These are phyloP conservation scores for Aphidius gifuensis DNA, from an alignment of 1,140 invertebrate species.

Conservation along the genomic window DNA sequence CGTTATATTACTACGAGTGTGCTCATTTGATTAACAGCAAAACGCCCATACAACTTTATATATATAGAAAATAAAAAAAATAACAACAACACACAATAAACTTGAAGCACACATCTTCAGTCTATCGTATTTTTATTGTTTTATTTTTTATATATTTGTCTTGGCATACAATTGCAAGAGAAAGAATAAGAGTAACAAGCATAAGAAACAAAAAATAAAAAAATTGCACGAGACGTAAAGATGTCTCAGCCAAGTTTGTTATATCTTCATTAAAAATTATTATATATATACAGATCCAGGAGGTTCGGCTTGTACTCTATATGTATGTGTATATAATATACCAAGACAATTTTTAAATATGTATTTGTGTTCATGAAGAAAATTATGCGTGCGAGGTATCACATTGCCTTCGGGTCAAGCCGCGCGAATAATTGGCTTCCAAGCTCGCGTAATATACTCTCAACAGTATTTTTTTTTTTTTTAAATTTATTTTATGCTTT, in stretches of 20 bases:
- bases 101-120: too few species aligned
- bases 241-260: slow-evolving; percentile 51
- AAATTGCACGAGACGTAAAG: slow-evolving; percentile 47
- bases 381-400: slow-evolving; percentile 50
- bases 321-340: neutral
- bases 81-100: too few species aligned
- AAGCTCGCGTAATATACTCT: slow-evolving; percentile 37
- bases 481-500: slow-evolving; percentile 8
- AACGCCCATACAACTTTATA: too few species aligned
- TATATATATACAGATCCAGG: slow-evolving; percentile 43
- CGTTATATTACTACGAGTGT: too few species aligned
- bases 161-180: slow-evolving; percentile 30
- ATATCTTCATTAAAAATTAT: slow-evolving; percentile 53
- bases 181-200: slow-evolving; percentile 40
- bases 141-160: neutral
- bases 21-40: too few species aligned
- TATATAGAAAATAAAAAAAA: too few species aligned
- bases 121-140: too few species aligned
- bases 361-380: slow-evolving; percentile 20
- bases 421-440: slow-evolving; percentile 48
- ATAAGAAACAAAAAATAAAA: slow-evolving; percentile 4
- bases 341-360: neutral
- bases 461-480: slow-evolving; percentile 9
- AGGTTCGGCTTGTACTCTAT: neutral
- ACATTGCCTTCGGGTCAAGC: slow-evolving; percentile 40